These are phyloP conservation scores for Enteromius trimaculatus DNA, from an alignment of 2,797 vertebrate genomes.

Conservation along the genomic window DNA sequence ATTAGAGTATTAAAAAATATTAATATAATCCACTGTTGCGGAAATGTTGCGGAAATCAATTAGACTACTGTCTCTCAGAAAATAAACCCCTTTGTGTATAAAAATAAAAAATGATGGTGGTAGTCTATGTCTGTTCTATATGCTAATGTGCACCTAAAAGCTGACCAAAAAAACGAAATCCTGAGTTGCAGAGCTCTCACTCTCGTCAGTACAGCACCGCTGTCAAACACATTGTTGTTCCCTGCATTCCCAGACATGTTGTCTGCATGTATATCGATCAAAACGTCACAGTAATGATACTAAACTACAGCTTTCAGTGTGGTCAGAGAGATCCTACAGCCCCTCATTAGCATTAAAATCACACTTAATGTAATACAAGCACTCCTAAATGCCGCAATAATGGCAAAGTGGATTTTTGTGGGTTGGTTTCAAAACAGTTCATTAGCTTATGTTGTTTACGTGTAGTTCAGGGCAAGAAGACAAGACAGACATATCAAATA, in stretches of 20 bases:
- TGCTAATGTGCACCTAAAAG: not conserved
- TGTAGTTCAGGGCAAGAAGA: not conserved
- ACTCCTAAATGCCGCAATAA: not conserved
- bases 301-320: not conserved
- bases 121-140: not conserved
- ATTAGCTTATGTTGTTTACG: constrained; percentile 11
- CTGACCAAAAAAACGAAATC: not conserved
- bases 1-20: not conserved
- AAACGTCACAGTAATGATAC: not conserved
- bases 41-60: not conserved
- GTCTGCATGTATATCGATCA: constrained; percentile 4
- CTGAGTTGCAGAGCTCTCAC: not conserved
- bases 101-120: not conserved
- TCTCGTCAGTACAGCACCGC: not conserved
- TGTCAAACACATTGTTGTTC: not conserved
- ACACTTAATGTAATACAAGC: constrained; percentile 6
- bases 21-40: too few relatives aligned
- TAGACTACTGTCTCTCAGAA: not conserved
- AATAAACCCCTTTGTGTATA: not conserved
- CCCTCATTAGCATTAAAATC: constrained; percentile 13
- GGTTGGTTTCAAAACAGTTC: not conserved
- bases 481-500: not conserved
- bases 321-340: not conserved
- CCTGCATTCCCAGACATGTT: constrained; percentile 5
- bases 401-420: not conserved